Evolutionary conservation across 2,888 invertebrate genomes (phyloP).

Genomic region (Eudiplozoon nipponicum): DNA sequence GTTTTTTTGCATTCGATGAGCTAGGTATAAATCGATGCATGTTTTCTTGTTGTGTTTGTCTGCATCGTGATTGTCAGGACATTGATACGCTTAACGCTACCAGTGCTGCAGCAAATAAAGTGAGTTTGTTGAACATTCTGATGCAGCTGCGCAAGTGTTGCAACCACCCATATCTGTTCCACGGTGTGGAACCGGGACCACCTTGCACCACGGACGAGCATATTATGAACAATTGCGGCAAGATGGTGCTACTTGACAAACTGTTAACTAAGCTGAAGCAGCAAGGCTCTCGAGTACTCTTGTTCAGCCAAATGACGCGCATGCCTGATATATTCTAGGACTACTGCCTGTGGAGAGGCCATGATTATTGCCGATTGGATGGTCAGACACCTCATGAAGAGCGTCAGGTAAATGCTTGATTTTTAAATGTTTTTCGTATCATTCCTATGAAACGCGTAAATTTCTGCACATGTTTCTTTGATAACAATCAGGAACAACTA

Average conservation of each 20-base stretch:
- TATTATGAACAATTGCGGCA: slow-evolving; percentile 70
- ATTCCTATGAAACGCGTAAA: too few species aligned
- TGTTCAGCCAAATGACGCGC: slow-evolving; percentile 37
- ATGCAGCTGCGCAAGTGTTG: slow-evolving; percentile 92
- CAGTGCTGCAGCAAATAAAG: slow-evolving; percentile 57
- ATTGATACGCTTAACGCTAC: slow-evolving; percentile 88
- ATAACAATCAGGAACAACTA: too few species aligned
- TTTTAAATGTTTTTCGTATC: too few species aligned
- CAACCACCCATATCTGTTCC: slow-evolving; percentile 92
- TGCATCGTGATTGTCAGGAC: too few species aligned
- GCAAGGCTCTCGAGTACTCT: slow-evolving; percentile 37
- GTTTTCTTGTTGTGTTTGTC: too few species aligned
- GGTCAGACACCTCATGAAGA: slow-evolving; percentile 91
- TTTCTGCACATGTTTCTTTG: too few species aligned
- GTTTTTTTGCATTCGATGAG: too few species aligned
- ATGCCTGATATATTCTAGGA: slow-evolving; percentile 44
- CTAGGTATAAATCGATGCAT: too few species aligned
- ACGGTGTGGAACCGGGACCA: slow-evolving; percentile 82
- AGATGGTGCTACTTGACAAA: slow-evolving; percentile 76
- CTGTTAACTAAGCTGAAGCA: slow-evolving; percentile 53
- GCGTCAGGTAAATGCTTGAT: too few species aligned
- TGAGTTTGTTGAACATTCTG: slow-evolving; percentile 41
- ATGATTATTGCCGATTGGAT: slow-evolving; percentile 45
- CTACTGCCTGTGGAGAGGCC: slow-evolving; percentile 54
- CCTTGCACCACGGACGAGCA: slow-evolving; percentile 85